Evolutionary conservation across 2,113 vertebrate species (phyloP), one percentile per base, ranked within the genome.

Genomic region (Pelusios castaneus): DNA sequence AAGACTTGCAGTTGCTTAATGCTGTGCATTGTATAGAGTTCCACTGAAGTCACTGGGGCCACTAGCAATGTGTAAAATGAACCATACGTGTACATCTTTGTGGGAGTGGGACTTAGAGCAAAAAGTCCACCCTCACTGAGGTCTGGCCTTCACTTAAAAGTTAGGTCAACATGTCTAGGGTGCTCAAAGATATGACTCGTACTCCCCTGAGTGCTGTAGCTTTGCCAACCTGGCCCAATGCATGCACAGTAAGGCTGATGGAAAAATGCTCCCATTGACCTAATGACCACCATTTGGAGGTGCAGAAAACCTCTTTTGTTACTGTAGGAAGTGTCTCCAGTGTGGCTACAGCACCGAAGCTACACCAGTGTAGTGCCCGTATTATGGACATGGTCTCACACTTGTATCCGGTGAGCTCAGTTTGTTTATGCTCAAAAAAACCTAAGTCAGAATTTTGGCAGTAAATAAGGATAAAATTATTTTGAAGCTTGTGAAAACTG

Each of bases 401-500:
- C 19, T 55, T 38, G 51, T 8, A 22, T 7, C 25, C n/a, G 22
- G 63, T 85, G 70, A 70, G 92, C 80, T 22, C 49, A 52, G 1
- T 49, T 22, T 52, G 2, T 52, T 22, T 81, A 27, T 63, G 4
- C 0, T 1, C 31, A 29, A 80, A 91, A 95, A 79, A 51, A 88
- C n/a, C n/a, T n/a, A 83, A 63, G 80, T 38, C 56, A 29, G 51
- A 70, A 73, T 82, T 47, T 89, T 83, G 84, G 34, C 63, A 90
- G 83, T 58, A 75, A 43, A 52, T 91, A 85, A 90, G 41, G 29
- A 88, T 76, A 90, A 60, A 2, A 1, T 76, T 95, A 43, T 70
- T 92, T 89, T 84, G 89, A 38, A 97, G 87, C 89, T 58, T 91
- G 86, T 81, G 85, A 91, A 87, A 95, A 94, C 80, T 24, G 2